Percentiles rank a stretch among this genome's conserved stretches.
phyloP scores from a whole-genome alignment of 2,888 invertebrate species.

The Bombylius discolor region DNA sequence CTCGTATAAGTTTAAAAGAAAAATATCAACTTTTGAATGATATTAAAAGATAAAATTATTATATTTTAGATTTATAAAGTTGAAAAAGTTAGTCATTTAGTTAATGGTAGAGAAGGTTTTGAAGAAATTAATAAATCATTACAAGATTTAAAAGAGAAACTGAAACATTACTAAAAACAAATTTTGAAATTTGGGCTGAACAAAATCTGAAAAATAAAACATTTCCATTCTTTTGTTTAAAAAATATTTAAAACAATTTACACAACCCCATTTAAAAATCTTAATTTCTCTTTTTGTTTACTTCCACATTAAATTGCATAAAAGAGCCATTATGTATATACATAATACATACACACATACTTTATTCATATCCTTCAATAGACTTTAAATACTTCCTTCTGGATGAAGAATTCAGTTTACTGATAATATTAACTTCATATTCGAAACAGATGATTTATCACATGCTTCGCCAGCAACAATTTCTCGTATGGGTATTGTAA shows the following conservation, averaged over 20 bases:
- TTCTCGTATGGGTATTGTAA: conserved; percentile 91
- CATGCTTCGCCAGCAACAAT: conserved; percentile 97
- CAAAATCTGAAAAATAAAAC: conserved; percentile 20
- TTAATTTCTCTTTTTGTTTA: too few relatives aligned
- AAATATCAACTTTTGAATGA: background rate
- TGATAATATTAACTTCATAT: conserved; percentile 86
- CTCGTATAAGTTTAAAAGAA: background rate
- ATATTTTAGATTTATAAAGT: conserved; percentile 28
- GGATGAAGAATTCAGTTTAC: conserved; percentile 96
- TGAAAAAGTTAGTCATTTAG: conserved; percentile 32
- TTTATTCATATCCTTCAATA: conserved; percentile 18
- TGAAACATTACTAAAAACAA: conserved; percentile 30
- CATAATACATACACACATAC: too few relatives aligned
- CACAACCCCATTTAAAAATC: too few relatives aligned
- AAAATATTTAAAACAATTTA: too few relatives aligned
- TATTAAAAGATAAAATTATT: too few relatives aligned
- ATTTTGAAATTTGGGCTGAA: conserved; percentile 36
- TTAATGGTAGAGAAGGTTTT: conserved; percentile 32
- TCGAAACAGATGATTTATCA: conserved; percentile 85
- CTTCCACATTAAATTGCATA: too few relatives aligned
- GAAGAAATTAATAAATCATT: conserved; percentile 32
- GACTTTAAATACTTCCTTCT: conserved; percentile 81
- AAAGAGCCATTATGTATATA: too few relatives aligned
- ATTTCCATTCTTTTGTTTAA: too few relatives aligned
- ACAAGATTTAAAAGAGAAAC: conserved; percentile 34